Evolutionary conservation across 2,797 vertebrate species (phyloP), one percentile per base, ranked within the genome.

Genomic region (Halcyon chelicuti): DNA sequence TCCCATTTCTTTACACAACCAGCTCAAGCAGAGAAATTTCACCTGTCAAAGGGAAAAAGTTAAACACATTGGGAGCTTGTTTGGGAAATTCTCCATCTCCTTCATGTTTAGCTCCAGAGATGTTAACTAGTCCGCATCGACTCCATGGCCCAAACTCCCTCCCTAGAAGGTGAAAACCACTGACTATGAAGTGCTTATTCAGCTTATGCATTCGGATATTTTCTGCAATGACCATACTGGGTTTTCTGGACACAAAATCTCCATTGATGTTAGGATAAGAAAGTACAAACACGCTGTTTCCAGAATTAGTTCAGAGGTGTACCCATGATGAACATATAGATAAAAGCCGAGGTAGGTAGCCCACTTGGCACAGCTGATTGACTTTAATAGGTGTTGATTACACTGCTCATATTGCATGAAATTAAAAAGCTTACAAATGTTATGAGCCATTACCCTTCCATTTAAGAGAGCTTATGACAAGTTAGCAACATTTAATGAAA

Each of bases 351-450:
- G 94, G 97, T 94, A 94, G 97, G 97, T 93, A 97, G 89, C 89
- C 95, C 97, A 93, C 93, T 97, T 95, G 94, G 97, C 95, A 97
- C 97, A 97, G 97, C 73, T 98, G 98, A 97, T 97, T 97, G 74
- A 95, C 96, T 98, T 96, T 98, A 98, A 98, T 98, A 98, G 97
- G 97, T 98, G 97, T 97, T 98, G 98, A 98, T 98, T 98, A 97
- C 96, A 97, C 96, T 98, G 98, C 96, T 98, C 97, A 97, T 98
- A 98, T 98, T 98, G 97, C 98, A 98, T 98, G 98, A 98, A 98
- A 98, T 98, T 98, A 98, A 98, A 98, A 98, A 98, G 98, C 98
- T 98, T 98, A 98, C 97, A 98, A 98, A 98, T 97, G 97, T 98
- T 98, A 98, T 98, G 97, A 98, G 95, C 97, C 98, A 98, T 98